Base-by-base conservation (phyloP, 2,797 vertebrate genomes). In the Percopsis omiscomaycus region DNA sequence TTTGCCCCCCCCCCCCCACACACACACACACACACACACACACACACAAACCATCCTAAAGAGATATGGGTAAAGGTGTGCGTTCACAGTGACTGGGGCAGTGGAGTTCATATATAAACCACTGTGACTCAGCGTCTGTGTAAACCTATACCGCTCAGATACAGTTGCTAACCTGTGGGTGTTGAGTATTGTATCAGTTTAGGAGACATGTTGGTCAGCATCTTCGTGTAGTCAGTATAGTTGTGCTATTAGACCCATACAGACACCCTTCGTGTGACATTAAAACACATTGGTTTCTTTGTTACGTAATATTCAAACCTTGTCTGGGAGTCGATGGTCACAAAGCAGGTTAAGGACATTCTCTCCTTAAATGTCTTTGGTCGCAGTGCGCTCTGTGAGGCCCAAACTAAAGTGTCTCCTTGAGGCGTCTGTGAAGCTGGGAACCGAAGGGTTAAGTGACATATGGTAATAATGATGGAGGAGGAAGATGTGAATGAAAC, bases 401-500 rank as follows among this genome's bases (percentile, higher is more conserved):
- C 52, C 66, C 37, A 32, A 49, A 60, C 48, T 64, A 13, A 16
- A 58, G 49, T 56, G 54, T 30, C 37, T 30, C 50, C 54, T 71
- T 63, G 69, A 78, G 29, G 59, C 12, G 58, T 75, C 64, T 59
- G 73, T 59, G 73, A 66, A 60, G 74, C 84, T 81, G 89, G 86
- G 72, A 84, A 78, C 82, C 80, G 83, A 88, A 74, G 86, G 84
- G 88, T 89, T 92, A 91, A 92, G 85, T 90, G 88, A 85, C 92
- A 93, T 92, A 91, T 92, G 92, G 89, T 90, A 90, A 85, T 89
- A 75, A 91, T 88, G 89, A 86, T 84, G 65, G 87, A 84, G 87
- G 85, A 83, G 84, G 84, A 89, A 88, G 84, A 84, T 64, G 78
- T 84, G 87, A 87, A 89, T 89, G 84, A 91, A 91, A 87, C 64